phyloP scores from a whole-genome alignment of 2,797 vertebrate genomes.

The Gymnothorax javanicus region DNA sequence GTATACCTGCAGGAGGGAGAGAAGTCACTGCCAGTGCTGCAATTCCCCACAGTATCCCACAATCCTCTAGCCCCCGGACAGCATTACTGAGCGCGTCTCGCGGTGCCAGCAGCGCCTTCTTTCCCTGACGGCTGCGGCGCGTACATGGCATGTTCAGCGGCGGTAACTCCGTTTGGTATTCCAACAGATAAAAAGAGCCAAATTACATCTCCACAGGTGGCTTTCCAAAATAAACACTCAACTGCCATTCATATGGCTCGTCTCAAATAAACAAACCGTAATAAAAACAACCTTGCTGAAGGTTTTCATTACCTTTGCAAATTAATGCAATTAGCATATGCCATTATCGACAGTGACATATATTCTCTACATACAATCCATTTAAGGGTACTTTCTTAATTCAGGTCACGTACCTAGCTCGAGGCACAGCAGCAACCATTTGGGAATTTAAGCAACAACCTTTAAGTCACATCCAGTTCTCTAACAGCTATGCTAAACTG shows the following conservation, averaged over 20 bases:
- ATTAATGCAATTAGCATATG: background rate
- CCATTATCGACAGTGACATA: background rate
- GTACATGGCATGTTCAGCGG: background rate
- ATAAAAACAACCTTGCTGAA: background rate
- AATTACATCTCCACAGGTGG: conserved; percentile 2
- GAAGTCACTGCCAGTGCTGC: background rate
- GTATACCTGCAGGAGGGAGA: conserved; percentile 79
- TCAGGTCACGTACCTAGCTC: background rate
- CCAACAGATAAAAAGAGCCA: background rate
- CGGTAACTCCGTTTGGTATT: background rate
- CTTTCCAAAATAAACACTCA: background rate
- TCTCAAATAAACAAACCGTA: conserved; percentile 1
- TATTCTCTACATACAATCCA: background rate
- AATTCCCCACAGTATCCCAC: background rate
- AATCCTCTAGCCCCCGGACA: background rate
- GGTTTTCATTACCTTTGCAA: background rate
- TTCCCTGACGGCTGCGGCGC: background rate
- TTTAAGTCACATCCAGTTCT: background rate
- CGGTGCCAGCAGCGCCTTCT: background rate
- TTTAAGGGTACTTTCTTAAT: background rate
- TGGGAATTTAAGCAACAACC: too few species aligned
- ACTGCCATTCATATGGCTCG: background rate
- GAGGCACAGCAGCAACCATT: background rate
- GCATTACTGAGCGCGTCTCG: background rate
- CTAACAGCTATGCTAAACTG: background rate